phyloP scores from a whole-genome alignment of 2,888 invertebrate genomes.

The Epicampocera succincta region DNA sequence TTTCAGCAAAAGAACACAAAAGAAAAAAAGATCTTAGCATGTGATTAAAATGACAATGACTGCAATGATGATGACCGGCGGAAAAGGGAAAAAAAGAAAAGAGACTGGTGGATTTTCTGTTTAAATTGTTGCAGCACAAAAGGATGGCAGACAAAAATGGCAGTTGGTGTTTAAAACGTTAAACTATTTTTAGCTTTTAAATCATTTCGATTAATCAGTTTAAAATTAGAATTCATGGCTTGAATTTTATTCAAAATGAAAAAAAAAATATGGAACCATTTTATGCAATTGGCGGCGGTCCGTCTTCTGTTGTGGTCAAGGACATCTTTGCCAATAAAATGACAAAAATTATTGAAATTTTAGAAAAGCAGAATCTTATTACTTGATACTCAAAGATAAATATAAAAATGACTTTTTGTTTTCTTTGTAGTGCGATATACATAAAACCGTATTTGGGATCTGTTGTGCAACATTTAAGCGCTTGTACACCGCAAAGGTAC shows the following conservation, averaged over 20 bases:
- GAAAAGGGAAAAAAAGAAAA: not conserved
- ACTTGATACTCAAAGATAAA: no score
- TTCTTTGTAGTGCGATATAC: no score
- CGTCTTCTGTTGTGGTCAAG: conserved; percentile 4
- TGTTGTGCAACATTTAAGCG: no score
- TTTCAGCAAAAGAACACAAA: conserved; percentile 2
- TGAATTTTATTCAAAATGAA: not conserved
- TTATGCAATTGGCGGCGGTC: no score
- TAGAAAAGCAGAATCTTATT: no score
- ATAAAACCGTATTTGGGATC: no score
- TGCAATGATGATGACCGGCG: conserved; percentile 27
- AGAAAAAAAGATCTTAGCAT: conserved; percentile 16
- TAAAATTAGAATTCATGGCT: conserved; percentile 55
- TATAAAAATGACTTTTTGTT: no score
- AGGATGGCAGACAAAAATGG: conserved; percentile 7
- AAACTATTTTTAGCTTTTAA: conserved; percentile 56
- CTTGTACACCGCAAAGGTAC: no score
- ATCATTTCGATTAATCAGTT: conserved; percentile 28
- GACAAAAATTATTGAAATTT: no score
- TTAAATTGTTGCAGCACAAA: conserved; percentile 20
- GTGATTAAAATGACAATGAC: conserved; percentile 42
- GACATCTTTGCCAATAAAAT: conserved; percentile 17
- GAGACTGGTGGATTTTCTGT: conserved; percentile 13
- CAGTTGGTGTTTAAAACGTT: not conserved
- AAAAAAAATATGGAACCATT: no score